These are phyloP conservation scores for Lota lota DNA, from an alignment of 2,113 vertebrate genomes.

Conservation along the genomic window DNA sequence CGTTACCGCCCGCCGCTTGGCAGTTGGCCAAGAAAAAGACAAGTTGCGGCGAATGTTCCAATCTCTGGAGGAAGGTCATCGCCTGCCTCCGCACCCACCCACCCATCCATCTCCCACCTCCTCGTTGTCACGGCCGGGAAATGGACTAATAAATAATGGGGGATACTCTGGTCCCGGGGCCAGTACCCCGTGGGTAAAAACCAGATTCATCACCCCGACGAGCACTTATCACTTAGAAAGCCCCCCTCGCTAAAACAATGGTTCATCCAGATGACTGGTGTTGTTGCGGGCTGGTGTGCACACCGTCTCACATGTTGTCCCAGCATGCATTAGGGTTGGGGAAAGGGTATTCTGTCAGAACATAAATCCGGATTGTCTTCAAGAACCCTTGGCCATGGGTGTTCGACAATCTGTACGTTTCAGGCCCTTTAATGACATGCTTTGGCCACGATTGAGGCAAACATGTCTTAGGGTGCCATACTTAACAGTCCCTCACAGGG, in stretches of 20 bases:
- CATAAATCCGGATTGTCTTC: no score
- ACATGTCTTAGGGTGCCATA: no score
- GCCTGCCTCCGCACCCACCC: background rate
- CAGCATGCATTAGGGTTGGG: no score
- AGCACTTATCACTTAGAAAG: background rate
- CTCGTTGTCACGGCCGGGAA: background rate
- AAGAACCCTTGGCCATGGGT: no score
- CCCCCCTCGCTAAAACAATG: background rate
- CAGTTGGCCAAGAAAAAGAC: background rate
- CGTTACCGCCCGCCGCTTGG: background rate
- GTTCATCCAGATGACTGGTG: background rate
- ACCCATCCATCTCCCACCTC: background rate
- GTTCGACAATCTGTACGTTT: no score
- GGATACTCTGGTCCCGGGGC: background rate
- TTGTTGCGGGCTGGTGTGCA: no score
- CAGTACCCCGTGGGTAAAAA: background rate
- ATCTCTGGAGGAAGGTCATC: background rate
- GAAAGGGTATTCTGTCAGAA: no score
- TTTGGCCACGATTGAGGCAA: no score
- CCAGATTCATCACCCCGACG: background rate
- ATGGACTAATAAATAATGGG: constrained; percentile 1
- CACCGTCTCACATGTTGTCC: no score
- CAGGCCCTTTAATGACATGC: no score
- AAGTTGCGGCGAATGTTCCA: background rate
- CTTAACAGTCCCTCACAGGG: no score